These are phyloP conservation scores for Ceratitis capitata DNA, from an alignment of 1,140 invertebrate species.

Conservation along the genomic window DNA sequence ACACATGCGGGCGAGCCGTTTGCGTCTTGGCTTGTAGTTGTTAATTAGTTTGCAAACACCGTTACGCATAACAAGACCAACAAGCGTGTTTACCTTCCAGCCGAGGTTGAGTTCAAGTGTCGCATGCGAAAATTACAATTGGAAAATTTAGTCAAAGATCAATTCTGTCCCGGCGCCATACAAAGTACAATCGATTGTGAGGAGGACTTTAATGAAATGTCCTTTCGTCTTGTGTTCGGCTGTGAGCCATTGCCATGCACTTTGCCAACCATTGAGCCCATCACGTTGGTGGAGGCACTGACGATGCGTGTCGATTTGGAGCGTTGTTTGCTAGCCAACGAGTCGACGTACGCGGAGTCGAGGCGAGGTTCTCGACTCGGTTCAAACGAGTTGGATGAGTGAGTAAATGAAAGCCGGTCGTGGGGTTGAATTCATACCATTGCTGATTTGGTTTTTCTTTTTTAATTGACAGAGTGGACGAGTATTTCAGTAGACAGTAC, in stretches of 20 bases:
- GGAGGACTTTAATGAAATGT: conserved; percentile 51
- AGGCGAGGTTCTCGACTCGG: conserved; percentile 40
- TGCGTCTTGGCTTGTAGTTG: neutral
- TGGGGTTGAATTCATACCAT: neutral
- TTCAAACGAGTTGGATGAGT: neutral
- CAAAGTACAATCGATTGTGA: conserved; percentile 49
- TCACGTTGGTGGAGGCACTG: conserved; percentile 54
- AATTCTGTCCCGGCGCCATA: conserved; percentile 50
- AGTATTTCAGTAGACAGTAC: neutral
- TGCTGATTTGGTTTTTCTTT: neutral
- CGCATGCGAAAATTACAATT: conserved; percentile 40
- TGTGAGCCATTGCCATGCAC: conserved; percentile 44
- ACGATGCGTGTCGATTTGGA: conserved; percentile 54
- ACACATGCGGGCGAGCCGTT: neutral
- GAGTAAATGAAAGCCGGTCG: no score
- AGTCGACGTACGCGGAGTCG: neutral
- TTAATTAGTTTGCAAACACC: neutral
- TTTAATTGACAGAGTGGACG: conserved; percentile 13
- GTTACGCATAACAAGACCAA: neutral
- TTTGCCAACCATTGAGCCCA: conserved; percentile 52
- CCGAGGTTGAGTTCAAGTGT: conserved; percentile 16
- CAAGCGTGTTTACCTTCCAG: neutral
- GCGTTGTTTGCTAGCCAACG: neutral
- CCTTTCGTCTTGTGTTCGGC: conserved; percentile 49
- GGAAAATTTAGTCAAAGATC: conserved; percentile 50